Percentiles rank a stretch among this genome's conserved stretches.
Conservation (phyloP, 2,888 invertebrate species). For the Drosophila acutilabella region DNA sequence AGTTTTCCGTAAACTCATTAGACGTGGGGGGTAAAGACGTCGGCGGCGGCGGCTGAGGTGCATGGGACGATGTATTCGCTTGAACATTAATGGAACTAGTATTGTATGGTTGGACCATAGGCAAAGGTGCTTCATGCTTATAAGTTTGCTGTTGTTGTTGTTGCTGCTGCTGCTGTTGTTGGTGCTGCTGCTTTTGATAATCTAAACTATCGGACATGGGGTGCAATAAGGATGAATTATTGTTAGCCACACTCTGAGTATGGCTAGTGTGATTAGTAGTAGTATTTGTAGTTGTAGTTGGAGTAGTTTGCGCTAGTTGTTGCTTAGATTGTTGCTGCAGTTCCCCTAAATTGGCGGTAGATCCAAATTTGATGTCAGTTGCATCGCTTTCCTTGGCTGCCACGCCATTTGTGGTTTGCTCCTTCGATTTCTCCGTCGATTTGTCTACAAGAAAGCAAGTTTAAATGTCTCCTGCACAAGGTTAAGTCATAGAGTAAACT, state of each 20-base stretch:
- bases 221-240: conserved; percentile 29
- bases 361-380: conserved; percentile 24
- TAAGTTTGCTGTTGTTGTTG: conserved; percentile 54
- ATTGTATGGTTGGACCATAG: conserved; percentile 57
- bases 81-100: conserved; percentile 56
- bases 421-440: conserved; percentile 29
- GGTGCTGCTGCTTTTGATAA: conserved; percentile 48
- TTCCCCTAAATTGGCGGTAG: conserved; percentile 18
- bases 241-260: conserved; percentile 24
- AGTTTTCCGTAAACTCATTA: conserved; percentile 56
- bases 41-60: conserved; percentile 27
- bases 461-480: background rate
- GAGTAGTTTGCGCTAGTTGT: conserved; percentile 37
- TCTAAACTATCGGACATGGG: conserved; percentile 36
- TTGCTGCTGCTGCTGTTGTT: conserved; percentile 11
- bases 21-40: conserved; percentile 32
- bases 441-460: conserved; percentile 33
- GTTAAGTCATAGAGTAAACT: background rate
- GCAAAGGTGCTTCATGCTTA: conserved; percentile 64
- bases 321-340: conserved; percentile 36
- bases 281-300: conserved; percentile 37
- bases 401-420: conserved; percentile 27
- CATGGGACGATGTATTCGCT: conserved; percentile 50
- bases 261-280: conserved; percentile 29
- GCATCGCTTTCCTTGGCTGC: conserved; percentile 36